phyloP scores from a whole-genome alignment of 2,888 invertebrate species.

The Hirtodrosophila histrioides region DNA sequence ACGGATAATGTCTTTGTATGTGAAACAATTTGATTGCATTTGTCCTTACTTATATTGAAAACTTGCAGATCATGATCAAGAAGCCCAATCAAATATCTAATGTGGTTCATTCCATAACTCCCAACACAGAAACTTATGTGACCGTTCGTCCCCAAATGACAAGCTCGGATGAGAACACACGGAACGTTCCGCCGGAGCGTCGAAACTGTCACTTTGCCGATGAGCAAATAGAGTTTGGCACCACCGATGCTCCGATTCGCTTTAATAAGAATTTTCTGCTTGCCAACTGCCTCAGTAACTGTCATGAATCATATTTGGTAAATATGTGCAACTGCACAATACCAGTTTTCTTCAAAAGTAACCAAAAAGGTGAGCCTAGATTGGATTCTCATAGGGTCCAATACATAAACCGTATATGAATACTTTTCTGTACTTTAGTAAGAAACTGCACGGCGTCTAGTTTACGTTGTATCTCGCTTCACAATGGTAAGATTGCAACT shows the following conservation, averaged over 20 bases:
- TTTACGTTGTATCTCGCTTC: slow-evolving; percentile 75
- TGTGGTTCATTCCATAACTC: slow-evolving; percentile 71
- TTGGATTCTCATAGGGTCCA: too few species aligned
- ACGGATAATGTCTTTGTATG: slow-evolving; percentile 71
- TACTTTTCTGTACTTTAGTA: slow-evolving; percentile 30
- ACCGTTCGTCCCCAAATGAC: slow-evolving; percentile 79
- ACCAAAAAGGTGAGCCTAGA: slow-evolving; percentile 53
- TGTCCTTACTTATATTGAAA: not conserved
- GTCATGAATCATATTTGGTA: slow-evolving; percentile 80
- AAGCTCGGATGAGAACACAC: slow-evolving; percentile 69
- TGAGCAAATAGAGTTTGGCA: slow-evolving; percentile 53
- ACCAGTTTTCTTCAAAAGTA: slow-evolving; percentile 74
- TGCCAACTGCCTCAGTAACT: slow-evolving; percentile 78
- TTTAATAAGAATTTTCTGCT: slow-evolving; percentile 59
- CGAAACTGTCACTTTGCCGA: slow-evolving; percentile 79
- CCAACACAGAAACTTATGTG: slow-evolving; percentile 77
- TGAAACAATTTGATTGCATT: not conserved
- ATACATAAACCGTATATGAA: too few species aligned
- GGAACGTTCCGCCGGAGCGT: slow-evolving; percentile 60
- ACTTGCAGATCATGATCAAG: slow-evolving; percentile 75
- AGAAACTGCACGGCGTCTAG: slow-evolving; percentile 65
- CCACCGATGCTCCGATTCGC: slow-evolving; percentile 47
- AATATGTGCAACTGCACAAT: slow-evolving; percentile 81
- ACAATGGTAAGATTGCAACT: slow-evolving; percentile 69
- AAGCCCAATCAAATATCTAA: slow-evolving; percentile 66